Percentiles rank a stretch among this genome's conserved stretches.
Evolutionary conservation across 2,113 vertebrate genomes (phyloP).

Genomic region (Corythornis cristatus): DNA sequence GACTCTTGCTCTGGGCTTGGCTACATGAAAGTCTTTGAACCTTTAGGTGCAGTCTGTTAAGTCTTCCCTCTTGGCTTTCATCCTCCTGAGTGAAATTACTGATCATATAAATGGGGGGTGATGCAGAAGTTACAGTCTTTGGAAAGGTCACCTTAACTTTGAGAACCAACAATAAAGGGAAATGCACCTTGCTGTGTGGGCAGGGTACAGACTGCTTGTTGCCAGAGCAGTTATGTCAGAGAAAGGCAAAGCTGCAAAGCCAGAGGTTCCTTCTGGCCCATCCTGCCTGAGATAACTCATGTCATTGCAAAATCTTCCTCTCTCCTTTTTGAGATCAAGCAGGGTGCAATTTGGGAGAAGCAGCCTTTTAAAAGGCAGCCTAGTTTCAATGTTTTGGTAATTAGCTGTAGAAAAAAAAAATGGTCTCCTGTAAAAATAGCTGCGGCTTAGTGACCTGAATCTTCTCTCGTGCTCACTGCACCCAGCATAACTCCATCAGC

Average conservation of each 20-base stretch:
- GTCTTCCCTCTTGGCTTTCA: neutral
- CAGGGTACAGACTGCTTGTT: neutral
- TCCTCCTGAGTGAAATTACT: neutral
- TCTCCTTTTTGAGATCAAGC: neutral
- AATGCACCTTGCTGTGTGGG: neutral
- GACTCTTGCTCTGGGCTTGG: neutral
- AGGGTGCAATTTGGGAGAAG: neutral
- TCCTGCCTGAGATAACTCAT: neutral
- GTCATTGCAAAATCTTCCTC: neutral
- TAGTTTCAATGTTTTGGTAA: constrained; percentile 40
- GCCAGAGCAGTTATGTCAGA: neutral
- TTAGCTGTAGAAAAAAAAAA: constrained; percentile 1
- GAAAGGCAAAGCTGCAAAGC: neutral
- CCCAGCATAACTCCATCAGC: neutral
- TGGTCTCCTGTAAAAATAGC: constrained; percentile 45
- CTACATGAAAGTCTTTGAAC: neutral
- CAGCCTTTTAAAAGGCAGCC: neutral
- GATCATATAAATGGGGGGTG: neutral
- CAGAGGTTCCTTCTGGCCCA: neutral
- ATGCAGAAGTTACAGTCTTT: neutral
- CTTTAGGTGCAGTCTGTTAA: neutral
- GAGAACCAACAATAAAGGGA: neutral
- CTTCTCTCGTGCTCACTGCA: neutral
- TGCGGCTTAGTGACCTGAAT: constrained; percentile 30
- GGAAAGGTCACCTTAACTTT: neutral